Conservation (phyloP, 2,113 vertebrate species). For the Malurus alboscapulatus region DNA sequence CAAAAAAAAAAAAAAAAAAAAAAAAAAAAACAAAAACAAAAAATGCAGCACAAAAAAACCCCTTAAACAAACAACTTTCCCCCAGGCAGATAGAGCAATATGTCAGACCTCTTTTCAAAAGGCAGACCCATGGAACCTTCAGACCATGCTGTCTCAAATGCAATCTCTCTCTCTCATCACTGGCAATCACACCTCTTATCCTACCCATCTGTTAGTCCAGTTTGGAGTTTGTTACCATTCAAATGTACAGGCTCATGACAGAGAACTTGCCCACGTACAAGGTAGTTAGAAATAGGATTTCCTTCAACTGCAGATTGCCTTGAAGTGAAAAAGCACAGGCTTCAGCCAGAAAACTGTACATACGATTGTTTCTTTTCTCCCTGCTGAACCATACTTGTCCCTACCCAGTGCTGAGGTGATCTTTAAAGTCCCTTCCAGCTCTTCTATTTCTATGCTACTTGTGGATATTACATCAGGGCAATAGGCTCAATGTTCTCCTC, state of each 20-base stretch:
- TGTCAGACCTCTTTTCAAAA: not conserved
- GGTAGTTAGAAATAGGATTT: not conserved
- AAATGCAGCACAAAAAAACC: not conserved
- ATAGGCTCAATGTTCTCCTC: not conserved
- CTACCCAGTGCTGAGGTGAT: fast-evolving
- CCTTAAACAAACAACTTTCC: not conserved
- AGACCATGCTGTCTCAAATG: not conserved
- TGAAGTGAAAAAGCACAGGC: not conserved
- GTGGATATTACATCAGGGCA: not conserved
- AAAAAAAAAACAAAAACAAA: not conserved
- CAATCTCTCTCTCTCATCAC: not conserved
- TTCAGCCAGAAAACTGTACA: not conserved
- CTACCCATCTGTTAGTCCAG: not conserved
- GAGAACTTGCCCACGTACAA: not conserved
- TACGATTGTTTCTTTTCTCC: not conserved
- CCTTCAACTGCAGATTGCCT: not conserved
- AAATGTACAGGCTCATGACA: not conserved
- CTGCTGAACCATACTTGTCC: not conserved
- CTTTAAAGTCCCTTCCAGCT: not conserved
- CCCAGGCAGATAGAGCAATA: not conserved
- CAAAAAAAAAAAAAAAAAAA: too few relatives aligned
- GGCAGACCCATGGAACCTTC: not conserved
- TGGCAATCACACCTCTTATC: not conserved
- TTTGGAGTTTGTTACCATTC: not conserved
- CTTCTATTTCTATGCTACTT: not conserved